phyloP scores from a whole-genome alignment of 2,888 invertebrate genomes.

The Achlya flavicornis region DNA sequence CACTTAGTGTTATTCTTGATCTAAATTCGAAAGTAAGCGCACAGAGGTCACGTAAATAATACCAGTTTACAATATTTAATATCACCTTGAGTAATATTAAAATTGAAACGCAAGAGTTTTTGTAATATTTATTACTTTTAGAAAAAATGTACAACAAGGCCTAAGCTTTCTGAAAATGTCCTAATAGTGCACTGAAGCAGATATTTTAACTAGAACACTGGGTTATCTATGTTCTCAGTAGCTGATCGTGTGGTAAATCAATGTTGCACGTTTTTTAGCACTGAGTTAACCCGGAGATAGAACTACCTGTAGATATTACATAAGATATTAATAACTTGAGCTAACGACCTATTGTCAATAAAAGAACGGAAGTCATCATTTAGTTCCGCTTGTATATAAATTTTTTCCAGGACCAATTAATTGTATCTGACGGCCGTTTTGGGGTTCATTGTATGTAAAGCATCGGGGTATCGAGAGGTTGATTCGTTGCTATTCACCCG shows the following conservation, averaged over 20 bases:
- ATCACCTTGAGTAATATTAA: slow-evolving; percentile 22
- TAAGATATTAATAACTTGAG: slow-evolving; percentile 36
- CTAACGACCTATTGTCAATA: slow-evolving; percentile 55
- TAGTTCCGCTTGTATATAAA: slow-evolving; percentile 62
- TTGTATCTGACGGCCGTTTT: slow-evolving; percentile 13
- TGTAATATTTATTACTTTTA: not conserved
- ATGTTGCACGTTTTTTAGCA: slow-evolving; percentile 37
- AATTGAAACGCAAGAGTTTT: slow-evolving; percentile 5
- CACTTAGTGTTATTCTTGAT: slow-evolving; percentile 30
- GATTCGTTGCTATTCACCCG: slow-evolving; percentile 58
- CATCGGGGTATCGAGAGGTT: slow-evolving; percentile 17
- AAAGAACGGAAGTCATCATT: slow-evolving; percentile 51
- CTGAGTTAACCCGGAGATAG: slow-evolving; percentile 21
- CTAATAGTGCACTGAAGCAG: not conserved
- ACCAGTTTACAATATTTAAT: slow-evolving; percentile 17
- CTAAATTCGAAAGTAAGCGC: slow-evolving; percentile 39
- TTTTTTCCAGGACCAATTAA: slow-evolving; percentile 11
- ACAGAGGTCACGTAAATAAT: slow-evolving; percentile 39
- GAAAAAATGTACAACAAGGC: not conserved
- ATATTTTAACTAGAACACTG: not conserved
- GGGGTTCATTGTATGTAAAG: slow-evolving; percentile 15
- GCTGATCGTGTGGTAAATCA: slow-evolving; percentile 7
- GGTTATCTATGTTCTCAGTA: not conserved
- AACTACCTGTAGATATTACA: slow-evolving; percentile 29
- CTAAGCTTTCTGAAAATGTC: not conserved